Evolutionary conservation across 2,888 invertebrate genomes (phyloP).

Genomic region (Eupithecia subumbrata): DNA sequence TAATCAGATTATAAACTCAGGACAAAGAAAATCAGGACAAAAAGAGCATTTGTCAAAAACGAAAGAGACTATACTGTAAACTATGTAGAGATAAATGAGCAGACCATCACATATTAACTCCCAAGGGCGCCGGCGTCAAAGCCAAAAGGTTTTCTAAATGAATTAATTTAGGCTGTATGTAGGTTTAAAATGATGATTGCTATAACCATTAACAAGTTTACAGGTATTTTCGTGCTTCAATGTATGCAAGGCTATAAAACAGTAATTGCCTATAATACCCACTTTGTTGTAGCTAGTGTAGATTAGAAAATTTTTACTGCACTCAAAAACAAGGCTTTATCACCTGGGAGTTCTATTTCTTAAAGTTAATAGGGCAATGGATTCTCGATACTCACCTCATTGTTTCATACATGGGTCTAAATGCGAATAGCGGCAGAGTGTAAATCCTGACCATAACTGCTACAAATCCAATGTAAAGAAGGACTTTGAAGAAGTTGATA

Average conservation of each 20-base stretch:
- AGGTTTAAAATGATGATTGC: background rate
- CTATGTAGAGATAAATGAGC: background rate
- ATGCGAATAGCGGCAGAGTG: conserved; percentile 98
- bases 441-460: conserved; percentile 98
- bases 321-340: background rate
- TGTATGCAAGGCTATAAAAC: conserved; percentile 9
- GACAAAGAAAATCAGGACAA: background rate
- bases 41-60: background rate
- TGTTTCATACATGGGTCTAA: conserved; percentile 99
- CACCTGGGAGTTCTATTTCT: background rate
- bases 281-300: background rate
- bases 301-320: background rate
- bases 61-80: background rate
- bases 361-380: background rate
- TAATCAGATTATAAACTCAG: background rate
- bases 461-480: conserved; percentile 96
- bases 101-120: background rate
- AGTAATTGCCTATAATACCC: conserved; percentile 5
- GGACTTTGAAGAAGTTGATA: conserved; percentile 93
- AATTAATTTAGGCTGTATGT: background rate
- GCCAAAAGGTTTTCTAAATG: conserved; percentile 1
- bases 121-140: background rate
- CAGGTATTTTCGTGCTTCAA: background rate
- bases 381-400: conserved; percentile 86
- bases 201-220: background rate